Evolutionary conservation across 2,888 invertebrate genomes (phyloP).

Genomic region (Nomada ruficornis): DNA sequence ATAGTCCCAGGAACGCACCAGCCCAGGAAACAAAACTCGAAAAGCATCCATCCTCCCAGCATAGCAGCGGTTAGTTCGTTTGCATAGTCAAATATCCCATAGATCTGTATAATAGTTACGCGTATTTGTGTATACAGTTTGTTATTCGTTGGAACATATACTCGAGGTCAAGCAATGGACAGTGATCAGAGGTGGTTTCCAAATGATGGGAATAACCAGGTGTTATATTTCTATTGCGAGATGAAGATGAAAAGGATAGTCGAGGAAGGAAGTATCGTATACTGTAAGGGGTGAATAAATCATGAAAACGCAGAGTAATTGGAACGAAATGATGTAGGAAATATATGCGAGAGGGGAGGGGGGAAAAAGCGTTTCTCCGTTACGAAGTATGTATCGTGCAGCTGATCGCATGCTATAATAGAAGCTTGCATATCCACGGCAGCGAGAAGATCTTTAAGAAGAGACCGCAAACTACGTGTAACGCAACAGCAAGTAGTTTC

Average conservation of each 20-base stretch:
- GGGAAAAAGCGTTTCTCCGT: slow-evolving; percentile 47
- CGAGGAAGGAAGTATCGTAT: slow-evolving; percentile 25
- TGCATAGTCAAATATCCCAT: slow-evolving; percentile 60
- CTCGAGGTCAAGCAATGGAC: slow-evolving; percentile 63
- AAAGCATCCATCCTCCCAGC: slow-evolving; percentile 75
- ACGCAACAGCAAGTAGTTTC: slow-evolving; percentile 36
- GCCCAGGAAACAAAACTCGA: slow-evolving; percentile 40
- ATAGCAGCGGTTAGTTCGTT: slow-evolving; percentile 71
- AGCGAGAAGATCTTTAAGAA: slow-evolving; percentile 19
- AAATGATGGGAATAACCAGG: slow-evolving; percentile 19
- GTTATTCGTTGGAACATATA: slow-evolving; percentile 52
- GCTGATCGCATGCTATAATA: slow-evolving; percentile 58
- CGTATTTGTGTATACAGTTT: slow-evolving; percentile 41
- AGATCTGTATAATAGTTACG: slow-evolving; percentile 49
- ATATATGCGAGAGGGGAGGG: slow-evolving; percentile 13
- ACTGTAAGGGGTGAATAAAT: background rate
- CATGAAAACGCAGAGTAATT: slow-evolving; percentile 24
- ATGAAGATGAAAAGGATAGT: background rate
- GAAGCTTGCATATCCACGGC: slow-evolving; percentile 53
- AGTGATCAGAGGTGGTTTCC: slow-evolving; percentile 40
- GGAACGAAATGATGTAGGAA: slow-evolving; percentile 19
- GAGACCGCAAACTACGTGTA: slow-evolving; percentile 25
- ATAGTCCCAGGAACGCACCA: background rate
- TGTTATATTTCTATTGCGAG: background rate
- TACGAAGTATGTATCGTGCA: slow-evolving; percentile 60